These are phyloP conservation scores for Picus viridis DNA, from an alignment of 2,797 vertebrate genomes.

Conservation along the genomic window DNA sequence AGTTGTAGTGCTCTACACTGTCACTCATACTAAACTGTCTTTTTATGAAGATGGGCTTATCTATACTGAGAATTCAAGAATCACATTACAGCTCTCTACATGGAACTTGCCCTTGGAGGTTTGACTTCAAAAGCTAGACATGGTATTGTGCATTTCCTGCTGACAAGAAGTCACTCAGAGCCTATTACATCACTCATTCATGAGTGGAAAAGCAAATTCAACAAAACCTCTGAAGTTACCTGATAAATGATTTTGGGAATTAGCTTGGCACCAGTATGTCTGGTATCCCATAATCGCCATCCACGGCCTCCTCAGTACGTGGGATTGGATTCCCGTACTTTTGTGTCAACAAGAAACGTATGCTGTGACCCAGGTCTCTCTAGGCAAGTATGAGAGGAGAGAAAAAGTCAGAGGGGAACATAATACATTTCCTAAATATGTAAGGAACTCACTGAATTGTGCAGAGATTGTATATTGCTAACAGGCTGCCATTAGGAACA, in stretches of 20 bases:
- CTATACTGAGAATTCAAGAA: slow-evolving; percentile 38
- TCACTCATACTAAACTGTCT: background rate
- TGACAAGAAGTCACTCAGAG: slow-evolving; percentile 49
- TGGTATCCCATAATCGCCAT: slow-evolving; percentile 35
- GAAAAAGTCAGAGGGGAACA: background rate
- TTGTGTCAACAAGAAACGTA: slow-evolving; percentile 56
- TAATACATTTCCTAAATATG: background rate
- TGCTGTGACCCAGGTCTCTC: slow-evolving; percentile 49
- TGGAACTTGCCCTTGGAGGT: background rate
- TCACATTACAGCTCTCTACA: background rate
- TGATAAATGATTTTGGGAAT: slow-evolving; percentile 51
- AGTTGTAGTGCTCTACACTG: background rate
- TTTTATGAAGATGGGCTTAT: background rate
- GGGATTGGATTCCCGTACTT: slow-evolving; percentile 38
- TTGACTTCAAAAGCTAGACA: slow-evolving; percentile 55
- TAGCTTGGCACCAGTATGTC: slow-evolving; percentile 75
- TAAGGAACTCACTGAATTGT: background rate
- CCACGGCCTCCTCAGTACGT: background rate
- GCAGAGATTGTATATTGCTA: background rate
- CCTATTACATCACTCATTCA: slow-evolving; percentile 59
- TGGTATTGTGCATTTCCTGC: slow-evolving; percentile 25
- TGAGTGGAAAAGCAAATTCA: slow-evolving; percentile 21
- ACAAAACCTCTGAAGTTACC: slow-evolving; percentile 49
- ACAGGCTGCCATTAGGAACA: background rate
- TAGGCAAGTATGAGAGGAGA: slow-evolving; percentile 32